These are phyloP conservation scores for Platichthys stellatus DNA, from an alignment of 2,113 vertebrate genomes.

Conservation along the genomic window DNA sequence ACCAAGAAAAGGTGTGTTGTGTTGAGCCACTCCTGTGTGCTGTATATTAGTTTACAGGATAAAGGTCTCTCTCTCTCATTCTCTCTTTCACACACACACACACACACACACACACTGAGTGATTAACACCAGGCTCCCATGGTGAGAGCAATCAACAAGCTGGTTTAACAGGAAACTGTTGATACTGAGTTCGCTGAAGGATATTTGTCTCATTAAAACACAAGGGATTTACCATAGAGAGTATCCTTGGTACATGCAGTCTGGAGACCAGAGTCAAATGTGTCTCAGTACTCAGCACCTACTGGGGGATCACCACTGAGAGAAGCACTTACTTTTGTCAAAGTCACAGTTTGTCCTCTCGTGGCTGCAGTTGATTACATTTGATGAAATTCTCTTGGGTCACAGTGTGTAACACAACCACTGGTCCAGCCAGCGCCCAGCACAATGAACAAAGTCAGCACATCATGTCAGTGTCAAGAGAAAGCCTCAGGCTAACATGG, in stretches of 20 bases:
- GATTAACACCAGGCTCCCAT: conserved; percentile 25
- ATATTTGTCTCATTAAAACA: not conserved
- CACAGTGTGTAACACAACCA: not conserved
- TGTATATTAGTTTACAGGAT: too few relatives aligned
- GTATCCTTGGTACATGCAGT: too few relatives aligned
- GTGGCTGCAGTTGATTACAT: not conserved
- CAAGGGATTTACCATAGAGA: not conserved
- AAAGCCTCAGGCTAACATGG: not conserved
- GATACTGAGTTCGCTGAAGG: not conserved
- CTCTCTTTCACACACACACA: too few relatives aligned
- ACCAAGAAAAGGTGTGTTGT: too few relatives aligned
- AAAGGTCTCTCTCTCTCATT: too few relatives aligned
- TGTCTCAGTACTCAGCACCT: not conserved
- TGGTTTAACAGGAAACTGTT: not conserved
- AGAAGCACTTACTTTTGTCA: not conserved
- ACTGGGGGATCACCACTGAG: not conserved
- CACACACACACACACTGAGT: not conserved
- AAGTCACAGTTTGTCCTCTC: not conserved
- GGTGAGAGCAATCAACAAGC: not conserved
- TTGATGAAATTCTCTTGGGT: not conserved
- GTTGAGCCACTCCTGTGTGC: too few relatives aligned
- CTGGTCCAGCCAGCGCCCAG: not conserved
- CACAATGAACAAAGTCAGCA: not conserved
- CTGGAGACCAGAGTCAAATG: not conserved
- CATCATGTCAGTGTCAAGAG: not conserved